A percentile compares a stretch with the other conserved stretches of the same genome.
phyloP scores from a whole-genome alignment of 2,797 vertebrate species.

The Protonibea diacanthus region DNA sequence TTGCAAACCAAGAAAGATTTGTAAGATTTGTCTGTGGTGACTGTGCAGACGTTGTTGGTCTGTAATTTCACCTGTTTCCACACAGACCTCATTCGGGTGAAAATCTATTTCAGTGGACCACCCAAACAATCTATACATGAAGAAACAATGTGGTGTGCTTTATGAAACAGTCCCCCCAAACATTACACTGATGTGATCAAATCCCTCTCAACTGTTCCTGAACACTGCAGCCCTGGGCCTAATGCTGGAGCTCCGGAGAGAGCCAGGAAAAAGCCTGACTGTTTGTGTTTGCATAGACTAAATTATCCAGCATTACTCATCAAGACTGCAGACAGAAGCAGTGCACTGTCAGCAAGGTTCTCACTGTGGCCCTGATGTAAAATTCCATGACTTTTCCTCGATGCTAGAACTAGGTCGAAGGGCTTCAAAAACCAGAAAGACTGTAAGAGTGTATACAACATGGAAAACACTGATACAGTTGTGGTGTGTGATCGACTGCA shows the following conservation, averaged over 20 bases:
- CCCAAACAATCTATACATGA: neutral
- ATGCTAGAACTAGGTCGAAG: constrained; percentile 2
- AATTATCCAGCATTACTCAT: constrained; percentile 55
- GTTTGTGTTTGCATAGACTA: constrained; percentile 44
- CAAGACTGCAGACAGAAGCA: constrained; percentile 47
- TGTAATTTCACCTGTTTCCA: neutral
- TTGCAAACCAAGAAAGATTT: neutral
- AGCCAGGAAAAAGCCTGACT: constrained; percentile 38
- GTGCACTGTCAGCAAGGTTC: constrained; percentile 44
- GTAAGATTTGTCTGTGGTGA: neutral
- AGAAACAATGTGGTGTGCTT: neutral
- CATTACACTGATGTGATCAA: neutral
- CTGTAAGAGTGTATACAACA: neutral
- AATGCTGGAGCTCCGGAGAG: neutral
- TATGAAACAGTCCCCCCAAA: neutral
- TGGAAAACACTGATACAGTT: neutral
- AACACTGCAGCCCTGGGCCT: neutral
- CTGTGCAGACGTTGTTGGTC: neutral
- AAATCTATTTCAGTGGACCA: neutral
- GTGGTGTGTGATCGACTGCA: neutral
- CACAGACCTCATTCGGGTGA: neutral
- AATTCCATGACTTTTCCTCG: constrained; percentile 25
- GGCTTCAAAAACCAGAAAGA: neutral
- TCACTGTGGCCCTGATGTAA: constrained; percentile 16
- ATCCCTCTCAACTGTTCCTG: neutral